Base-by-base conservation (phyloP, 2,113 vertebrate genomes). In the Barnardius zonarius region DNA sequence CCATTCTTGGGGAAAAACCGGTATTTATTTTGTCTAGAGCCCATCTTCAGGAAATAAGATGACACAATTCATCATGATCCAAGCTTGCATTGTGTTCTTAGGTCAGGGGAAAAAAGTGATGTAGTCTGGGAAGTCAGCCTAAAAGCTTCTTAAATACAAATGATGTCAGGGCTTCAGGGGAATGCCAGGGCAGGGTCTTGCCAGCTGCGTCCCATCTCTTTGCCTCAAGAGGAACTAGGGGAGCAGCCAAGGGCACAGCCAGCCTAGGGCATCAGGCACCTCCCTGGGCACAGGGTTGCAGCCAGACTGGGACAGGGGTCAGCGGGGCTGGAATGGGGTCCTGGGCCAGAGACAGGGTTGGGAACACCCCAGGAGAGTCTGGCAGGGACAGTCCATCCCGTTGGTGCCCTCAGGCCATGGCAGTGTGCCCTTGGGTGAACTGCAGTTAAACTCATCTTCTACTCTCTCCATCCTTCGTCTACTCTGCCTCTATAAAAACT, bases 21-120 rank as follows among this genome's bases (percentile, higher is more conserved):
- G 5, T 20, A 62, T 64, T 92, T 92, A 57, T 84, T 92, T 94
- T 78, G 31, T 31, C 35, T 79, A 66, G 46, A 93, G 62, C 11
- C n/a, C 10, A 5, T 18, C 54, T 63, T 81, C 55, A 64, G 31
- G 22, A 93, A 79, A 83, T 11, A 12, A 90, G 57, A 24, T 24
- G 27, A 33, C 25, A 70, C 43, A 66, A 39, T 66, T 78, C 31
- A 57, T 75, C 44, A 41, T 17, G 27, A 22, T 41, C n/a, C n/a
- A 64, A 61, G 35, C 0, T 0, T 31, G 28, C 14, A 14, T 25
- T 52, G 23, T 55, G 44, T 23, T 64, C 77, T n/a, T 70, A 16
- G 19, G 43, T 14, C 31, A 59, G 43, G 13, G 14, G 27, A 62
- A 14, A 44, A 30, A 78, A 35, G 39, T 8, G 20, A 31, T 7